Evolutionary conservation across 2,888 invertebrate species (phyloP).

Genomic region (Yponomeuta malinellus): DNA sequence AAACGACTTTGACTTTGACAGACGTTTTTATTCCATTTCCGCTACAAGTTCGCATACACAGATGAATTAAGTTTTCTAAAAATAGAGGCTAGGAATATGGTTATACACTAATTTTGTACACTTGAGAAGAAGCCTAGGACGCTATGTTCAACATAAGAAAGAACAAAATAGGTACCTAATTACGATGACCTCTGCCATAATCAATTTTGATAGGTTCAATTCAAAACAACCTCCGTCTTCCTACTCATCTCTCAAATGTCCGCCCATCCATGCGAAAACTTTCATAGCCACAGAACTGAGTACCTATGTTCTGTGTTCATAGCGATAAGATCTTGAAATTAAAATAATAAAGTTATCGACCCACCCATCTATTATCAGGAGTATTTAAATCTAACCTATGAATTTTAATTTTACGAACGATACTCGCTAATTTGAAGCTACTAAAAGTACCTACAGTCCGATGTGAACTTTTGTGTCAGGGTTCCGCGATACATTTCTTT

Average conservation of each 20-base stretch:
- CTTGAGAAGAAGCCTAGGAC: too few relatives aligned
- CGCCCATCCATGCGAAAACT: background rate
- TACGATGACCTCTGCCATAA: background rate
- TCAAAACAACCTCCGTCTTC: background rate
- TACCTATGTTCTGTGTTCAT: too few relatives aligned
- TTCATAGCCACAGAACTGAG: background rate
- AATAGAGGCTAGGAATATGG: too few relatives aligned
- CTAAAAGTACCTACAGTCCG: background rate
- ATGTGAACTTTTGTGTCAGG: background rate
- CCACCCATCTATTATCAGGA: background rate
- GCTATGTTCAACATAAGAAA: conserved; percentile 18
- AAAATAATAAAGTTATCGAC: background rate
- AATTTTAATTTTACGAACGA: background rate
- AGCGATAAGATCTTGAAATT: background rate
- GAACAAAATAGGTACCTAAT: conserved; percentile 24
- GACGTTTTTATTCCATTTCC: too few relatives aligned
- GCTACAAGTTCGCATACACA: too few relatives aligned
- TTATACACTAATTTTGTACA: too few relatives aligned
- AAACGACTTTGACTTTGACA: too few relatives aligned
- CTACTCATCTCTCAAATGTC: background rate
- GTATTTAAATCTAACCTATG: background rate
- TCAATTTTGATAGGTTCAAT: background rate
- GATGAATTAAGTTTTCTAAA: too few relatives aligned
- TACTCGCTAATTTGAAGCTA: background rate
- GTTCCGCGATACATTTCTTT: too few relatives aligned